Percentiles rank a stretch among this genome's conserved stretches.
Conservation (phyloP, 2,113 vertebrate genomes). For the Piprites chloris region DNA sequence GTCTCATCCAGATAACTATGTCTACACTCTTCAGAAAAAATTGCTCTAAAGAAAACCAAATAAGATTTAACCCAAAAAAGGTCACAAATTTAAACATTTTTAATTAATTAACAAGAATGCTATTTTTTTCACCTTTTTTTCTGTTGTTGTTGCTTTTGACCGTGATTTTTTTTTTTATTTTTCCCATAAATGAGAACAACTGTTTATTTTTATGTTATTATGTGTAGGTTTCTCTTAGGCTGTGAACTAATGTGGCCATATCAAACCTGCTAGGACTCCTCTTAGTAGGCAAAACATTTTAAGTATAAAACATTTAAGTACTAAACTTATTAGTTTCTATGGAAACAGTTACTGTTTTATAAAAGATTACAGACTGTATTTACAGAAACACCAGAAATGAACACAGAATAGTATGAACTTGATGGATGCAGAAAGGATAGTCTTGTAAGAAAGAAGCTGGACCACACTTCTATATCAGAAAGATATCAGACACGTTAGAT, state of each 20-base stretch:
- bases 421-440: neutral
- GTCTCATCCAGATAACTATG: neutral
- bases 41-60: neutral
- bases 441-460: neutral
- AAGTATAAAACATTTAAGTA: too few species aligned
- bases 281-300: neutral
- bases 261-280: neutral
- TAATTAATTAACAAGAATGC: neutral
- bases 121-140: neutral
- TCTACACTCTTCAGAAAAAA: neutral
- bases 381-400: neutral
- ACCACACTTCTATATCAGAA: neutral
- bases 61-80: neutral
- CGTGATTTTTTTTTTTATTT: neutral
- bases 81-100: neutral
- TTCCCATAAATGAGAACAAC: neutral
- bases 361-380: neutral
- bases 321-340: neutral
- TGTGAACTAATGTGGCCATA: neutral
- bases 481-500: neutral
- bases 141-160: accelerated
- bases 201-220: neutral
- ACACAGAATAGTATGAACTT: neutral
- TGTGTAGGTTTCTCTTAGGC: neutral
- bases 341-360: neutral